Conservation (phyloP, 2,888 invertebrate species). For the Meloe dianella region DNA sequence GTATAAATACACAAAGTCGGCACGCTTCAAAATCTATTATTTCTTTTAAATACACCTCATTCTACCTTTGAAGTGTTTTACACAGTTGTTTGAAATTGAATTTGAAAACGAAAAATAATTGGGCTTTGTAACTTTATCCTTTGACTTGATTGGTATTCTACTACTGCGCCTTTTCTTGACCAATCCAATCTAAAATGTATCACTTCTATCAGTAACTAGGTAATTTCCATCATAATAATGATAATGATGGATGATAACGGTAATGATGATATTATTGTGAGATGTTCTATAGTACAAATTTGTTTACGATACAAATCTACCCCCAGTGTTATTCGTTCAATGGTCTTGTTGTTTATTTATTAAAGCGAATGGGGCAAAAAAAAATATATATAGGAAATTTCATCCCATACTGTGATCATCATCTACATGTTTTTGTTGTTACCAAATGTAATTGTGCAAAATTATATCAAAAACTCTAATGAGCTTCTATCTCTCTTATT, state of each 20-base stretch:
- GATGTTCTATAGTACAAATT: constrained; percentile 22
- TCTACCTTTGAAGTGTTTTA: background rate
- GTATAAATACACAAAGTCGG: constrained; percentile 15
- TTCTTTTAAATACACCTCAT: background rate
- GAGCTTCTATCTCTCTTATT: background rate
- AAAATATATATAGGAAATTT: background rate
- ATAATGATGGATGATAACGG: background rate
- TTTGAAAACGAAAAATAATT: background rate
- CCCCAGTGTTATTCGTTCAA: background rate
- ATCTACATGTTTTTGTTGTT: background rate
- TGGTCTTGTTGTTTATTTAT: constrained; percentile 1
- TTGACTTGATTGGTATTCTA: background rate
- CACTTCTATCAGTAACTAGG: constrained; percentile 30
- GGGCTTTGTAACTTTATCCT: background rate
- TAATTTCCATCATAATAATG: constrained; percentile 24
- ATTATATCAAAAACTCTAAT: constrained; percentile 2
- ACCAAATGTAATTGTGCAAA: background rate
- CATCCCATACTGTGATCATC: background rate
- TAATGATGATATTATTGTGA: background rate
- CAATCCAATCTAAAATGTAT: constrained; percentile 32
- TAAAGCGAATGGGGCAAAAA: background rate
- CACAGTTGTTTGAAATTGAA: background rate
- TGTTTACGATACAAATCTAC: constrained; percentile 25
- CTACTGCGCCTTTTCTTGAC: constrained; percentile 27
- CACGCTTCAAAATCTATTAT: constrained; percentile 15